Evolutionary conservation across 2,888 invertebrate genomes (phyloP), one percentile per base, ranked within the genome.

Genomic region (Stenolophus ochropezus): DNA sequence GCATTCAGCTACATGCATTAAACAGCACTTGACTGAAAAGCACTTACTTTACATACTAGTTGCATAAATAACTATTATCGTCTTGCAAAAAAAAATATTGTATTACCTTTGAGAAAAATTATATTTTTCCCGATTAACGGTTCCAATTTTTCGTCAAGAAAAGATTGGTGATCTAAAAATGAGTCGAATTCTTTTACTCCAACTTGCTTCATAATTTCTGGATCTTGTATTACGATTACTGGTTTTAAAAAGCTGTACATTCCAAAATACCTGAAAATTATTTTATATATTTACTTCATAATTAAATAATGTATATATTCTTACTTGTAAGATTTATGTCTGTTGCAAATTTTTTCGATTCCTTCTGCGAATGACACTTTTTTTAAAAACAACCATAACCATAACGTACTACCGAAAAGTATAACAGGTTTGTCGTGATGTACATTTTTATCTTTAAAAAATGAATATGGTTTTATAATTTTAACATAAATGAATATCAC

Each of bases 121-220:
- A 86, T 69, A 25, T 80, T 86, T 8, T 83, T 83, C 0, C 83
- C 85, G 11, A 86, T 85, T 0, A 87, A 47, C 0, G 86, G 85
- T 47, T 87, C 87, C 4, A 58, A 42, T 4, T 84, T 56, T 42
- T 83, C 84, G 5, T 83, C 49, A n/a, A 85, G 56, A 14, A 86
- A 84, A 3, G 76, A 69, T 16, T 83, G 82, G 77, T 86, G 87
- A 79, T 88, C 85, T 8, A 83, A 61, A 82, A 87, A 86, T 73
- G 83, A 77, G 11, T 85, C 85, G 65, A 85, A 86, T 47, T 84
- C 83, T 76, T 85, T 85, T 20, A 85, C 83, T 1, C 83, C 83
- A 4, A 88, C 75, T 4, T 86, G 84, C 74, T 86, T 88, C 14
- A 89, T 86, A 11, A 89, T 53, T 1, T 88, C 86, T 0, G 87